Evolutionary conservation across 2,888 invertebrate species (phyloP).

Genomic region (Apoda limacodes): DNA sequence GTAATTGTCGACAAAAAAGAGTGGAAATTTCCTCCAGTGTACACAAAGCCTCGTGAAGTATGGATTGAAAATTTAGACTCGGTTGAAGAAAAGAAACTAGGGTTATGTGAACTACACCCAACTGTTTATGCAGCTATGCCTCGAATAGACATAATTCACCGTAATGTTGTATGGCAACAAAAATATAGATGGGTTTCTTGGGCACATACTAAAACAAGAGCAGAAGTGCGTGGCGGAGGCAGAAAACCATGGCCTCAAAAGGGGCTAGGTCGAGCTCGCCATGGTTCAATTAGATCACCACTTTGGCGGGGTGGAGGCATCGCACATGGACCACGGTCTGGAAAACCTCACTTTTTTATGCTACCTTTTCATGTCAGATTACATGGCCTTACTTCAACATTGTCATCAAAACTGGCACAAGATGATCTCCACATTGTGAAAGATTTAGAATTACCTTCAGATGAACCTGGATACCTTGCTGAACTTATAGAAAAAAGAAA

Average conservation of each 20-base stretch:
- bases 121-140: constrained; percentile 86
- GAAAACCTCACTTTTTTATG: constrained; percentile 94
- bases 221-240: constrained; percentile 91
- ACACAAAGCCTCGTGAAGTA: constrained; percentile 77
- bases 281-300: constrained; percentile 93
- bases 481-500: constrained; percentile 85
- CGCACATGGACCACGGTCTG: constrained; percentile 92
- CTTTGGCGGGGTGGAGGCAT: constrained; percentile 86
- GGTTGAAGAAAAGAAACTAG: constrained; percentile 81
- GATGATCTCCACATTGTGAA: constrained; percentile 95
- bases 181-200: constrained; percentile 86
- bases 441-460: constrained; percentile 85
- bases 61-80: constrained; percentile 90
- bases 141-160: constrained; percentile 86
- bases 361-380: constrained; percentile 82
- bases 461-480: constrained; percentile 81
- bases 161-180: constrained; percentile 89
- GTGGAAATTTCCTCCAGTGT: constrained; percentile 63
- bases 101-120: constrained; percentile 90
- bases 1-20: constrained; percentile 48
- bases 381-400: constrained; percentile 81
- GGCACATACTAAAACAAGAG: constrained; percentile 80
- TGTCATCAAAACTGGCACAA: constrained; percentile 94
- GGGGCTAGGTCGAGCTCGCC: constrained; percentile 89
- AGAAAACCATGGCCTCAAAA: constrained; percentile 98